These are phyloP conservation scores for Teinopalpus imperialis DNA, from an alignment of 2,888 invertebrate genomes.

Conservation along the genomic window DNA sequence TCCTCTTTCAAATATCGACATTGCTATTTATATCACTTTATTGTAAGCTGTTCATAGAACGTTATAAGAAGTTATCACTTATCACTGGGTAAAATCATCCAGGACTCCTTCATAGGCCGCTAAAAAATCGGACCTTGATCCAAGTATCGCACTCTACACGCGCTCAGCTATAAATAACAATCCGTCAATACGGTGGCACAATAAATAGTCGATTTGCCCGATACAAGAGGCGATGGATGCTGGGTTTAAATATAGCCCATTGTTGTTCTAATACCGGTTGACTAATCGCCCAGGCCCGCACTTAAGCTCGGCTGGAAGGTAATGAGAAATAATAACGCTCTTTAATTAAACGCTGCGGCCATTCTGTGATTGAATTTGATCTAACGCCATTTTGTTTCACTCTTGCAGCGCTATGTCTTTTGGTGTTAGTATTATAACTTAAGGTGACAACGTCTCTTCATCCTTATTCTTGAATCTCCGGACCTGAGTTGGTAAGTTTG, in stretches of 20 bases:
- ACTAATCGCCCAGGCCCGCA: slow-evolving; percentile 55
- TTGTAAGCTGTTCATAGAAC: too few relatives aligned
- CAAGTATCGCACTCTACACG: background rate
- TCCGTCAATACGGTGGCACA: slow-evolving; percentile 32
- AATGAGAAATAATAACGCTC: slow-evolving; percentile 48
- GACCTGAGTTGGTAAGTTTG: too few relatives aligned
- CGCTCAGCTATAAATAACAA: slow-evolving; percentile 28
- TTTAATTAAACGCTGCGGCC: slow-evolving; percentile 49
- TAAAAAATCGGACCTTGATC: background rate
- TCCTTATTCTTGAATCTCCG: too few relatives aligned
- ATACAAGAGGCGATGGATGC: slow-evolving; percentile 37
- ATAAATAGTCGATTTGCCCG: slow-evolving; percentile 59
- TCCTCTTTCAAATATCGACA: too few relatives aligned
- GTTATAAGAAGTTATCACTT: too few relatives aligned
- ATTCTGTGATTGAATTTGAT: slow-evolving; percentile 36
- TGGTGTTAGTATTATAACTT: background rate
- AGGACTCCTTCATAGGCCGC: too few relatives aligned
- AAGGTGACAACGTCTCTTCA: too few relatives aligned
- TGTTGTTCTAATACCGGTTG: slow-evolving; percentile 69
- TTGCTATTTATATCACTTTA: too few relatives aligned
- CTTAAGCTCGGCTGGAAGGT: slow-evolving; percentile 35
- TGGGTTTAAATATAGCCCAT: slow-evolving; percentile 63
- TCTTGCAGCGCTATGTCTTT: background rate
- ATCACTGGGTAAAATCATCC: too few relatives aligned
- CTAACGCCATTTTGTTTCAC: slow-evolving; percentile 25